A percentile compares a stretch with the other conserved stretches of the same genome.
phyloP scores from a whole-genome alignment of 1,140 invertebrate species.

The Bombus soroeensis region DNA sequence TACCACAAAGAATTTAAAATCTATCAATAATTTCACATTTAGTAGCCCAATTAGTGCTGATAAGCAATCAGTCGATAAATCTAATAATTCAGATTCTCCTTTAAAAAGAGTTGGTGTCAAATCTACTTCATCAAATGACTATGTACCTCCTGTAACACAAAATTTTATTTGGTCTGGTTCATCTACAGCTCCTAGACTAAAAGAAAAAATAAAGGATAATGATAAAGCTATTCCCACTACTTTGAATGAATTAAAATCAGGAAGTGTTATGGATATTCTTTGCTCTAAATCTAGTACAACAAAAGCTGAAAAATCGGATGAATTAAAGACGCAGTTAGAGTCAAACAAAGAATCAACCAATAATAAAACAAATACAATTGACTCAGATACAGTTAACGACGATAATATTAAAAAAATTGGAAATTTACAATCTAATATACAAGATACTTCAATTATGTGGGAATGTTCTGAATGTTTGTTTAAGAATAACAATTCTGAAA shows the following conservation, averaged over 20 bases:
- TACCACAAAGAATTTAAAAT: slow-evolving; percentile 69
- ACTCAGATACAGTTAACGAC: not conserved
- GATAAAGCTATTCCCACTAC: slow-evolving; percentile 28
- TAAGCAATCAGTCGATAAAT: slow-evolving; percentile 38
- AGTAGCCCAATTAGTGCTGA: slow-evolving; percentile 81
- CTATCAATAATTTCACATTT: slow-evolving; percentile 84
- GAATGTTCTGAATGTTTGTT: slow-evolving; percentile 82
- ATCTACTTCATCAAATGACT: slow-evolving; percentile 36
- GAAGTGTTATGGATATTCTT: slow-evolving; percentile 77
- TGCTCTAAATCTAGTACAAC: slow-evolving; percentile 23
- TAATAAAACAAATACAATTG: slow-evolving; percentile 18
- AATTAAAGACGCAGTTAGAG: not conserved
- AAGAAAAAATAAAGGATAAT: slow-evolving; percentile 68
- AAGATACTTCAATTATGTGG: slow-evolving; percentile 77
- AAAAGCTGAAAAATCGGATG: slow-evolving; percentile 5
- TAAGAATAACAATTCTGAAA: slow-evolving; percentile 72
- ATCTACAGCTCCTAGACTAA: slow-evolving; percentile 70
- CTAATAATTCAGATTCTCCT: slow-evolving; percentile 7
- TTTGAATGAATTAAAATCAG: slow-evolving; percentile 68
- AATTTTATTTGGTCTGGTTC: slow-evolving; percentile 77
- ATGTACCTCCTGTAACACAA: slow-evolving; percentile 33
- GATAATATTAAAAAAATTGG: not conserved
- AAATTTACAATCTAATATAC: not conserved
- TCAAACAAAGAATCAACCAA: not conserved
- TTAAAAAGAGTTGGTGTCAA: slow-evolving; percentile 24